A percentile compares a stretch with the other conserved stretches of the same genome.
Conservation (phyloP, 2,797 vertebrate species). For the Lacerta bilineata region DNA sequence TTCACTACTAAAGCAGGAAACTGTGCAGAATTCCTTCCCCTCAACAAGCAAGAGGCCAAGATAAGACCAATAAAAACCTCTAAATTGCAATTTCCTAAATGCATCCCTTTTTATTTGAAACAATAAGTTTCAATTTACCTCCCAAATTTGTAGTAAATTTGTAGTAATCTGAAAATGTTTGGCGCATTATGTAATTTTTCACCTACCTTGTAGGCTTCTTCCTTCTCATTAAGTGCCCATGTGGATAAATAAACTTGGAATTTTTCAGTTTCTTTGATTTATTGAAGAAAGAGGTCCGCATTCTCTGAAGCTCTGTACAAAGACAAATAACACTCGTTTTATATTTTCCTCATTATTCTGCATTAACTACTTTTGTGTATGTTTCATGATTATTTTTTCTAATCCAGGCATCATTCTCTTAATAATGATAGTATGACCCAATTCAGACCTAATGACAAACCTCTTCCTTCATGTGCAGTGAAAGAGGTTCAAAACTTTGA, state of each 20-base stretch:
- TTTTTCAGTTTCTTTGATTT: constrained; percentile 24
- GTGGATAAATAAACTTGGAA: background rate
- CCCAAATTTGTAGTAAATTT: background rate
- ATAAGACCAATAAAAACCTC: background rate
- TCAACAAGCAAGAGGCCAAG: constrained; percentile 2
- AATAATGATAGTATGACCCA: background rate
- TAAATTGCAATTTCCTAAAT: constrained; percentile 1
- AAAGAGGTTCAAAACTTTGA: background rate
- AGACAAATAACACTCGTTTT: constrained; percentile 9
- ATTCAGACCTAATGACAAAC: background rate
- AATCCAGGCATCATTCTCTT: background rate
- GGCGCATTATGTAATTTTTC: background rate
- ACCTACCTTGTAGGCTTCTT: background rate
- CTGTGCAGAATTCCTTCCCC: constrained; percentile 7
- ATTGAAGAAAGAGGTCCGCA: background rate
- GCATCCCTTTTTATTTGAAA: background rate
- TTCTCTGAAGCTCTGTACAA: constrained; percentile 39
- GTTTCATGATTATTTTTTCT: background rate
- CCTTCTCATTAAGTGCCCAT: background rate
- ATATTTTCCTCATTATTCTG: background rate
- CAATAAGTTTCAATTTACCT: background rate
- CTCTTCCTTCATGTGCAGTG: background rate
- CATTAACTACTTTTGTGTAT: background rate
- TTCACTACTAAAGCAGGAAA: background rate
- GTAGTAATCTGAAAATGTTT: background rate